Conservation (phyloP, 2,888 invertebrate species). For the Gastracanthus pulcherrimus region DNA sequence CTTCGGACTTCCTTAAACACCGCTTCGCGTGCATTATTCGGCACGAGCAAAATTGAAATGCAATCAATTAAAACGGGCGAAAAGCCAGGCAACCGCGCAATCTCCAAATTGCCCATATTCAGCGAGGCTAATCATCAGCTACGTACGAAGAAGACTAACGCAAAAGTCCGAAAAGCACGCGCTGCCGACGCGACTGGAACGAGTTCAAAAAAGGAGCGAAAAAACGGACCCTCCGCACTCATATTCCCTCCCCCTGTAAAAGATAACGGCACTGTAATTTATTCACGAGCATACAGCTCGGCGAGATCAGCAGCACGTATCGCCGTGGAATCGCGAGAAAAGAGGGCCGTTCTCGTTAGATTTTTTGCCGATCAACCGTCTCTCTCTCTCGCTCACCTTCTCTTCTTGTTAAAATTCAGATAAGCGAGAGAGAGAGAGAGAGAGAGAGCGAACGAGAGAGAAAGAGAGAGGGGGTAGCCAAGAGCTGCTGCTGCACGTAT, state of each 20-base stretch:
- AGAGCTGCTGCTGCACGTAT: no score
- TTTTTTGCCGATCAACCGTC: slow-evolving; percentile 37
- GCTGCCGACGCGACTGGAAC: not conserved
- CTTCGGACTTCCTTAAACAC: not conserved
- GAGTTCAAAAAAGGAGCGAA: not conserved
- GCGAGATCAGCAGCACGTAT: slow-evolving; percentile 9
- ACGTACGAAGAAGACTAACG: not conserved
- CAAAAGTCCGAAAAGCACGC: slow-evolving; percentile 15
- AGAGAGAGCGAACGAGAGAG: no score
- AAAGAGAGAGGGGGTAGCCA: no score
- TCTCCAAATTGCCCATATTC: slow-evolving; percentile 23
- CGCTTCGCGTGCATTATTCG: not conserved
- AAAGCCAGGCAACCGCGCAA: not conserved
- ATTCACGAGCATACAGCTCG: slow-evolving; percentile 2
- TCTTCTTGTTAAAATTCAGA: slow-evolving; percentile 50
- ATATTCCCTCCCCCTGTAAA: slow-evolving; percentile 31
- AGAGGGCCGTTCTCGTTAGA: slow-evolving; percentile 39
- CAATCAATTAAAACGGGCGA: not conserved
- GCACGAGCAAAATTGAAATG: not conserved
- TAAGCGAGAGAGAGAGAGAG: slow-evolving; percentile 18
- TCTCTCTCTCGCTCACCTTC: not conserved
- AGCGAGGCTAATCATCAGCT: slow-evolving; percentile 11
- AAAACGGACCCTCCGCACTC: no score
- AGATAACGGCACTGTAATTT: slow-evolving; percentile 46
- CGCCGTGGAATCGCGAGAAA: slow-evolving; percentile 26